phyloP scores from a whole-genome alignment of 2,113 vertebrate species.

The Sapajus apella region DNA sequence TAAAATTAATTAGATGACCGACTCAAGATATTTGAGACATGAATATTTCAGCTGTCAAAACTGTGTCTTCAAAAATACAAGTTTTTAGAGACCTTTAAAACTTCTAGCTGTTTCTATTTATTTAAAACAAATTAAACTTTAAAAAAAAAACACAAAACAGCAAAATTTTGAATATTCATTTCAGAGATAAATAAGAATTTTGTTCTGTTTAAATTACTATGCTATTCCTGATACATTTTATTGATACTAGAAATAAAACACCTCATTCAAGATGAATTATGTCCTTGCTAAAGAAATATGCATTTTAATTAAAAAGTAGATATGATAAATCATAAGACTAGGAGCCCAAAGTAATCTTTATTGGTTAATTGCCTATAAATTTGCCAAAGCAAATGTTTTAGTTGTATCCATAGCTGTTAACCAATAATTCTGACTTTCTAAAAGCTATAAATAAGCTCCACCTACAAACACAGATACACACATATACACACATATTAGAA shows the following conservation, averaged over 20 bases:
- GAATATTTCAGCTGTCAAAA: constrained; percentile 9
- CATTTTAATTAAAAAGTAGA: constrained; percentile 52
- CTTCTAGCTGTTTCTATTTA: not conserved
- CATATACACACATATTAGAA: not conserved
- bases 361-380: not conserved
- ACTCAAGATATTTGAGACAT: not conserved
- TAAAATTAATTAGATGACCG: not conserved
- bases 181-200: not conserved
- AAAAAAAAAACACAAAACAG: not conserved
- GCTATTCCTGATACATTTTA: not conserved
- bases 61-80: not conserved
- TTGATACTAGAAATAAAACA: constrained; percentile 38
- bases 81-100: not conserved
- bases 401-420: not conserved
- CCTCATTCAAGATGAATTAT: constrained; percentile 49
- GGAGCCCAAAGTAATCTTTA: not conserved
- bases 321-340: constrained; percentile 5
- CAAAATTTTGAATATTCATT: not conserved
- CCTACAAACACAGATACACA: not conserved
- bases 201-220: constrained; percentile 26
- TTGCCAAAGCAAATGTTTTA: not conserved
- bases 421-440: not conserved
- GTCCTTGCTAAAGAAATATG: constrained; percentile 9
- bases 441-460: not conserved
- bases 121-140: not conserved